phyloP scores from a whole-genome alignment of 2,797 vertebrate species.

The Lutjanus argentimaculatus region DNA sequence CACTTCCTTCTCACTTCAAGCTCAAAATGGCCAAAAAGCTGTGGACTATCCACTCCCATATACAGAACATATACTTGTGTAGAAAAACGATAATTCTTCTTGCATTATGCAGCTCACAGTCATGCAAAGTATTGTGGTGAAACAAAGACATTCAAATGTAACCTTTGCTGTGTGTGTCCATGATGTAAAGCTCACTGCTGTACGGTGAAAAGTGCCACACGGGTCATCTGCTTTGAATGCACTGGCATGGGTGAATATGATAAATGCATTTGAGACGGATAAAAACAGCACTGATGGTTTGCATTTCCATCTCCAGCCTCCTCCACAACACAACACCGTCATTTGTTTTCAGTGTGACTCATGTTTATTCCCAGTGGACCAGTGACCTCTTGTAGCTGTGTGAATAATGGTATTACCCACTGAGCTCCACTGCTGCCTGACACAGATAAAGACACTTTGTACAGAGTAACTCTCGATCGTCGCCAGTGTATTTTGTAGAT shows the following conservation, averaged over 20 bases:
- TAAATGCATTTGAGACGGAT: conserved; percentile 36
- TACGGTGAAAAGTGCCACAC: not conserved
- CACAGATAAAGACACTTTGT: conserved; percentile 58
- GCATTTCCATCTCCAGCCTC: conserved; percentile 45
- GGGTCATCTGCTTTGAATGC: conserved; percentile 22
- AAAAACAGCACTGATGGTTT: conserved; percentile 27
- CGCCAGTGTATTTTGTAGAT: conserved; percentile 20
- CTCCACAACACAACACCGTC: conserved; percentile 50
- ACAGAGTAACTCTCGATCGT: conserved; percentile 16
- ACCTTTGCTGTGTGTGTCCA: conserved; percentile 33
- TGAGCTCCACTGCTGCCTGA: conserved; percentile 33
- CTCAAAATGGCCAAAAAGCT: not conserved
- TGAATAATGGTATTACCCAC: conserved; percentile 57
- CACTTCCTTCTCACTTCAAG: not conserved
- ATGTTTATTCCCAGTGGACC: conserved; percentile 63
- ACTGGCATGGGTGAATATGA: conserved; percentile 23
- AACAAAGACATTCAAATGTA: conserved; percentile 54
- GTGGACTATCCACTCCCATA: not conserved
- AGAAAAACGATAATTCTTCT: not conserved
- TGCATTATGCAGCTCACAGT: conserved; percentile 15
- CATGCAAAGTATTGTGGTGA: not conserved
- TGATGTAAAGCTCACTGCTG: conserved; percentile 15
- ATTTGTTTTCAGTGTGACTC: conserved; percentile 63
- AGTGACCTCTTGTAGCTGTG: conserved; percentile 54
- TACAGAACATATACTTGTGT: not conserved